Evolutionary conservation across 2,113 vertebrate species (phyloP).

Genomic region (Corydoras sp.): DNA sequence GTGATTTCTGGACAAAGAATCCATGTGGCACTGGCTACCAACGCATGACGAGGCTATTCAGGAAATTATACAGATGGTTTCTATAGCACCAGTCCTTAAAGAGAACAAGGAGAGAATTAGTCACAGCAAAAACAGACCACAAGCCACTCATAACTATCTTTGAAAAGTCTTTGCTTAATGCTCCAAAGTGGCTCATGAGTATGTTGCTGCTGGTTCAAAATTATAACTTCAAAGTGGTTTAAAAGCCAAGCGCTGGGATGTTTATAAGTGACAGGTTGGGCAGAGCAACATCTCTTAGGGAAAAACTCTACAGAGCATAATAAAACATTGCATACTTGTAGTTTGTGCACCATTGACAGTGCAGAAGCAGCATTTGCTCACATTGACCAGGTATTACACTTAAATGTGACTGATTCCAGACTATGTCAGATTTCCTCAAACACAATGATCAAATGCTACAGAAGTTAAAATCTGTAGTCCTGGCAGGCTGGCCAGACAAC

Average conservation of each 20-base stretch:
- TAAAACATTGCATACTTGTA: background rate
- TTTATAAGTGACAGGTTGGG: slow-evolving; percentile 19
- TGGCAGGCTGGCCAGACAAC: slow-evolving; percentile 19
- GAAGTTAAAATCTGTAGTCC: slow-evolving; percentile 1
- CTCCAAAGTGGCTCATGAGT: background rate
- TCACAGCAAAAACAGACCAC: background rate
- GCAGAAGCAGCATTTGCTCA: slow-evolving; percentile 11
- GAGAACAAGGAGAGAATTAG: slow-evolving; percentile 29
- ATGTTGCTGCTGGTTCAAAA: slow-evolving; percentile 15
- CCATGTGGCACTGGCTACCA: slow-evolving; percentile 38
- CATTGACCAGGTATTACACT: slow-evolving; percentile 35
- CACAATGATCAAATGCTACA: slow-evolving; percentile 13
- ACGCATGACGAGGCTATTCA: slow-evolving; percentile 29
- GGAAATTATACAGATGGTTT: slow-evolving; percentile 40
- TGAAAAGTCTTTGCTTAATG: slow-evolving; percentile 15
- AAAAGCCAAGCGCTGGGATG: slow-evolving; percentile 11
- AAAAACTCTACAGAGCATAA: background rate
- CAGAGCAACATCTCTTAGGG: background rate
- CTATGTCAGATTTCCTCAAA: slow-evolving; percentile 24
- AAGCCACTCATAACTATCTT: background rate
- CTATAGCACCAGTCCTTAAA: slow-evolving; percentile 20
- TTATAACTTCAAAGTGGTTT: slow-evolving; percentile 5
- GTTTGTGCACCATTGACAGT: slow-evolving; percentile 13
- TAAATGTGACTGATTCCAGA: slow-evolving; percentile 37
- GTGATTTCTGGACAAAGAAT: slow-evolving; percentile 29